A percentile compares a stretch with the other conserved stretches of the same genome.
Conservation (phyloP, 2,888 invertebrate genomes). For the Ypsolopha scabrella region DNA sequence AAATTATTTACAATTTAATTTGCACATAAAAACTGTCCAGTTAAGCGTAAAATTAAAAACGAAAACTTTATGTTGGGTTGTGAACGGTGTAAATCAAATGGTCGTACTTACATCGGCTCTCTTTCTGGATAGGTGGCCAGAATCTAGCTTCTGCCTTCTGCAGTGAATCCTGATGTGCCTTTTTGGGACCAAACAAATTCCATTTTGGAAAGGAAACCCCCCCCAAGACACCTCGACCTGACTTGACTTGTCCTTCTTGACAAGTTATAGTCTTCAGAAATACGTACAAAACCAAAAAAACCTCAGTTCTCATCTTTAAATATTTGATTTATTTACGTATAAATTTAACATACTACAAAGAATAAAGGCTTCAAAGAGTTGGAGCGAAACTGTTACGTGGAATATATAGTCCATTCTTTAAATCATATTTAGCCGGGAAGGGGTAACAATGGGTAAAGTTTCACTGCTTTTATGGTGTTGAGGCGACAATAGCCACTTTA, state of each 20-base stretch:
- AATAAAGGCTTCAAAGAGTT: too few relatives aligned
- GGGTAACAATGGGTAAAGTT: conserved; percentile 6
- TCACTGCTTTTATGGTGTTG: conserved; percentile 10
- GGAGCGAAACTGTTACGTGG: background rate
- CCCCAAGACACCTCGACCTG: conserved; percentile 12
- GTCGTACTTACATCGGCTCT: conserved; percentile 47
- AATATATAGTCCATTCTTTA: background rate
- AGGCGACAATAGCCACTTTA: conserved; percentile 10
- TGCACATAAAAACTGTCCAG: too few relatives aligned
- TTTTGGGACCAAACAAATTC: conserved; percentile 16
- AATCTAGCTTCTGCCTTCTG: conserved; percentile 25
- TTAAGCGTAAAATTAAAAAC: too few relatives aligned
- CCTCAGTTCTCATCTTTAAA: too few relatives aligned
- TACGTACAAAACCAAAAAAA: too few relatives aligned
- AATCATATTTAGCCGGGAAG: background rate
- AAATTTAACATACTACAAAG: too few relatives aligned
- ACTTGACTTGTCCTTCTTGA: too few relatives aligned
- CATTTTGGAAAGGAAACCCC: conserved; percentile 18
- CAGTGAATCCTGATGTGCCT: conserved; percentile 12
- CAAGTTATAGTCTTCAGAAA: too few relatives aligned
- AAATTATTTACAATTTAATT: too few relatives aligned
- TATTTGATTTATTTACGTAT: too few relatives aligned
- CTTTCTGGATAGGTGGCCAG: conserved; percentile 47
- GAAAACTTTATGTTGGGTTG: too few relatives aligned
- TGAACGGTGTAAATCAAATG: too few relatives aligned